Base-by-base conservation (phyloP, 1,140 invertebrate genomes). In the Manduca sexta region DNA sequence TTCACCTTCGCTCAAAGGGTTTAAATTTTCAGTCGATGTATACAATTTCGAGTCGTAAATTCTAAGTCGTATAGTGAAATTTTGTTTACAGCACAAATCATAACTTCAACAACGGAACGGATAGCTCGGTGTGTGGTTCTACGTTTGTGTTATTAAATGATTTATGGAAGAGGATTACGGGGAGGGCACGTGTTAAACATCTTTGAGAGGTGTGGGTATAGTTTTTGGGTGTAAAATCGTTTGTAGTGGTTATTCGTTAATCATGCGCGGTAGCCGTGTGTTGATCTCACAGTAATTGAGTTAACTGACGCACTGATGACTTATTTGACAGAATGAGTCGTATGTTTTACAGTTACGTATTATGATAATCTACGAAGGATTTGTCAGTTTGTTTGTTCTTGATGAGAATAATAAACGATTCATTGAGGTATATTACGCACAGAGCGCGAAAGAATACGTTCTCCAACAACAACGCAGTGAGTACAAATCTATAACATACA, bases 121-220 rank as follows among this genome's bases (percentile, higher is more conserved):
- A 75, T 67, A 75, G 74, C 76, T 74, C 69, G 75, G 73, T 82
- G 78, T 82, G 77, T 81, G 77, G 77, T 74, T 79, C 64, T 80
- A 76, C 75, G 76, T 83, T 84, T 78, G 74, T 81, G 77, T 83
- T 83, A 84, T 81, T 83, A 83, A 82, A 84, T 84, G 81, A 84
- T 84, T 84, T 81, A 84, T 84, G 77, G 72, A 73, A 63, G 72
- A 74, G 79, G 74, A 81, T 82, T 78, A 78, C 68, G 21, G 52
- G 41, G 47, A 64, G 49, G 38, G 53, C 48, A 33, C 15, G 30
- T 46, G 55, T 42, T 60, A 52, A 56, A 62, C 56, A 61, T 75
- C 51, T 70, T 68, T 78, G 59, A 49, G 49, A 53, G 57, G 60
- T 77, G 60, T 49, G 47, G 12, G 34, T 41, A 49, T 45, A 30